Base-by-base conservation (phyloP, 2,888 invertebrate species). In the Chloroclysta siterata region DNA sequence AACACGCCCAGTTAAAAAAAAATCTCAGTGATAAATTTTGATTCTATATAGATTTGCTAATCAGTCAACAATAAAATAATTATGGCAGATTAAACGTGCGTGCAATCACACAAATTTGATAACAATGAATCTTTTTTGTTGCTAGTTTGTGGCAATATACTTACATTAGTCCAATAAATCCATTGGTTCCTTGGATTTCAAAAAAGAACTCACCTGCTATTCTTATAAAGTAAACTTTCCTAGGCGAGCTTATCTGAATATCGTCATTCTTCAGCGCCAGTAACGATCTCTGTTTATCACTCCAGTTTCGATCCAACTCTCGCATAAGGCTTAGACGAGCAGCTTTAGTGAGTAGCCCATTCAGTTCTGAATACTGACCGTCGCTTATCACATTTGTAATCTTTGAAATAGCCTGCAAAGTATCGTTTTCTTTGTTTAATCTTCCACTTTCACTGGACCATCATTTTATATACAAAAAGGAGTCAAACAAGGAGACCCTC, bases 211-310 rank as follows among this genome's bases (percentile, higher is more conserved):
- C 75, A 91, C 93, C 90, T 64, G 89, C 90, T 68, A 93, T 89
- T 65, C 87, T 83, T 56, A 93, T 92, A 67, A 93, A 93, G 74
- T 93, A 89, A 13, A 93, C 89, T 76, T 90, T 91, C 46, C 92
- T 79, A 13, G 93, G 92, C 0, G 90, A 87, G 13, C 89, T 86
- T 72, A 93, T 90, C 68, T 92, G 90, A 72, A 93, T 91, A 66
- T 93, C 91, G 2, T 87, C 84, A 8, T 80, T 77, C 5, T 80
- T 76, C 0, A 93, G 79, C 1, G 86, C 80, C 48, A 93, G 72
- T 54, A 92, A 74, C 3, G 82, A 68, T 13, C 90, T 79, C 68
- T 91, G 88, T 39, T 82, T 83, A 0, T 84, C 83, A 51, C 82
- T 84, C 90, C 92, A 92, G 70, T 90, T 91, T 6, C 89, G 82